Evolutionary conservation across 2,113 vertebrate species (phyloP), one percentile per base, ranked within the genome.

Genomic region (Tyrannus savana): DNA sequence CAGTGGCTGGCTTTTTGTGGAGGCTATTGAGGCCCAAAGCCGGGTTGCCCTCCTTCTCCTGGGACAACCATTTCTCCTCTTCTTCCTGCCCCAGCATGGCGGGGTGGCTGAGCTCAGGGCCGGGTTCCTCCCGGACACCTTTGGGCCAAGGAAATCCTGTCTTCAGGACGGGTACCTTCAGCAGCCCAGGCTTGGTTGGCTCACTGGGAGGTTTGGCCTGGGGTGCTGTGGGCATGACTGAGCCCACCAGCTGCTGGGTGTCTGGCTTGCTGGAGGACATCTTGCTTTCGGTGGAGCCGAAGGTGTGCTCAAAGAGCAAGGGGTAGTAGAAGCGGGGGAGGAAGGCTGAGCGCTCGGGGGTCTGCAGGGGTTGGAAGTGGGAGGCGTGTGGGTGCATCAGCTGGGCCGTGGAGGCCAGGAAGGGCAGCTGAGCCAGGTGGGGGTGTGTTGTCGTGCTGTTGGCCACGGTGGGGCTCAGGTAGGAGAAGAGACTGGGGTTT

Each of bases 251-350:
- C 15, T 90, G 92, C 97, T 99, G 95, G 84, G 92, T 10, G 6
- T 96, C 97, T 14, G 93, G 75, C 62, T 99, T 99, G 87, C 74
- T 64, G n/a, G 97, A 23, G 17, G 92, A n/a, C n/a, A n/a, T 96
- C 93, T 97, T 98, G 95, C 83, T 87, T 9, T 98, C 95, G 0
- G 97, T 63, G 6, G 97, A 80, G 77, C 98, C 86, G 0, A 99
- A 98, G 14, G 97, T 90, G 60, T 99, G 99, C 80, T 99, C 99
- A 0, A 99, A 98, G 53, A 99, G 97, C 94, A 99, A 98, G 1
- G 99, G 99, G 93, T 99, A 99, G 97, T 99, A 99, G 58, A 99
- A 98, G 35, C 98, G 98, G 6, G 99, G 98, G 3, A 98, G 97
- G 35, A 98, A 98, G 42, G 98, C 80, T 3, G 98, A 91, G 64